Conservation (phyloP, 2,113 vertebrate genomes). For the Scomber scombrus region DNA sequence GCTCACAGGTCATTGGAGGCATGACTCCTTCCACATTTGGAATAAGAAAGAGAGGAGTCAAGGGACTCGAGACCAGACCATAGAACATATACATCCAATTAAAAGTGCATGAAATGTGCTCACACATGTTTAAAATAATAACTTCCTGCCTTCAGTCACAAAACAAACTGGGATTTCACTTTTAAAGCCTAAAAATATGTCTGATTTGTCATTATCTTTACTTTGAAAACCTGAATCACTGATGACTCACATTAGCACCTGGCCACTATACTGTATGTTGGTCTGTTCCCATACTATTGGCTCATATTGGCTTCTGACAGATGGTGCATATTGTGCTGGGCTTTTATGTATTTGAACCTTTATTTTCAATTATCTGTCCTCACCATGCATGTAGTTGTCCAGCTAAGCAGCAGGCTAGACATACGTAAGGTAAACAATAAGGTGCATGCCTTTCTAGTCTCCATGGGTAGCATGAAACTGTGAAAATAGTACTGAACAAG, state of each 20-base stretch:
- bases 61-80: not conserved
- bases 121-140: conserved; percentile 7
- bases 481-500: too few species aligned
- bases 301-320: not conserved
- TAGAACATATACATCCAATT: not conserved
- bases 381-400: too few species aligned
- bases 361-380: too few species aligned
- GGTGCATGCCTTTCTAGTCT: too few species aligned
- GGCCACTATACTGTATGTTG: not conserved
- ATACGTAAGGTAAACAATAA: too few species aligned
- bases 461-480: too few species aligned
- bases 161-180: not conserved
- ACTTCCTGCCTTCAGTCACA: not conserved
- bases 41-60: not conserved
- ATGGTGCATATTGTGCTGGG: too few species aligned
- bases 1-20: conserved; percentile 35
- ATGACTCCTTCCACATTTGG: not conserved
- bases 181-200: conserved; percentile 3
- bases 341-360: too few species aligned
- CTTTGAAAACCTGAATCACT: conserved; percentile 7
- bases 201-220: not conserved
- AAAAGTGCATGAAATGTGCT: conserved; percentile 10
- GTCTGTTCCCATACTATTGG: not conserved
- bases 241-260: not conserved
- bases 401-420: too few species aligned